Evolutionary conservation across 2,113 vertebrate genomes (phyloP).

Genomic region (Eolophus roseicapilla): DNA sequence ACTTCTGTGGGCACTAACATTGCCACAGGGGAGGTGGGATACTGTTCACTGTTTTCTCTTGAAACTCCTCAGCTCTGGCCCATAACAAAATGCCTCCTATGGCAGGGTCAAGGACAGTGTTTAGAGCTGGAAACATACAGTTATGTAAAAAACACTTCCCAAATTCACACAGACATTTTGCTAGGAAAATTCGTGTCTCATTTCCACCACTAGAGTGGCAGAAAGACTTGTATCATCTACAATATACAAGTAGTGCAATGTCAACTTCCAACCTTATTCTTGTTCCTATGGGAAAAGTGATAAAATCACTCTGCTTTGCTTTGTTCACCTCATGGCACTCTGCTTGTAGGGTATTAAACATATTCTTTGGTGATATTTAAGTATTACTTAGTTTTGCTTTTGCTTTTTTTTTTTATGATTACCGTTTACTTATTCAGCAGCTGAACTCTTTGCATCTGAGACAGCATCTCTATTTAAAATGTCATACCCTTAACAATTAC

Average conservation of each 20-base stretch:
- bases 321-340: background rate
- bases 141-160: background rate
- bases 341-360: background rate
- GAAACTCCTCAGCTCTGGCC: background rate
- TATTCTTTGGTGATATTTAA: background rate
- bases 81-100: background rate
- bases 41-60: background rate
- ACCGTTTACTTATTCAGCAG: background rate
- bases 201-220: background rate
- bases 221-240: background rate
- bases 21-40: background rate
- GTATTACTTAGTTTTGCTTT: background rate
- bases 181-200: background rate
- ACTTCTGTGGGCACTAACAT: background rate
- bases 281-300: background rate
- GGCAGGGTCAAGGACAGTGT: background rate
- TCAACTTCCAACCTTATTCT: background rate
- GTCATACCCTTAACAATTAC: slow-evolving; percentile 18
- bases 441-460: background rate
- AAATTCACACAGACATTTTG: fast-evolving
- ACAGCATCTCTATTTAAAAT: slow-evolving; percentile 28
- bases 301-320: background rate
- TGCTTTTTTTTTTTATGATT: background rate
- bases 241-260: background rate
- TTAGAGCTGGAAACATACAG: background rate